Percentiles rank a stretch among this genome's conserved stretches.
These are phyloP conservation scores for Semotilus atromaculatus DNA, from an alignment of 2,797 vertebrate genomes.

Conservation along the genomic window DNA sequence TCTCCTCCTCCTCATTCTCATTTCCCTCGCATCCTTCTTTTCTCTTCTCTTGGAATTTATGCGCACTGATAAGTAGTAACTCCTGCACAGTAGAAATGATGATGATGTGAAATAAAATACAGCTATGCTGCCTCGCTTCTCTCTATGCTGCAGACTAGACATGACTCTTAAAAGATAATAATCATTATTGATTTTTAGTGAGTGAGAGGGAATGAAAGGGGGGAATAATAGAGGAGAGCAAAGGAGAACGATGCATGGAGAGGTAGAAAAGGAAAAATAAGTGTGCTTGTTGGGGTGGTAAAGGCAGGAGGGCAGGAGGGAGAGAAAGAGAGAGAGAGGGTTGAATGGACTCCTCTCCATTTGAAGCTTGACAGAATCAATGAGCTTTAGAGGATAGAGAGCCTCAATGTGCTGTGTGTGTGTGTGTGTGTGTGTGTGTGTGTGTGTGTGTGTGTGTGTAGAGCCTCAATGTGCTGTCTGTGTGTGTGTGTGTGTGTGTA, in stretches of 20 bases:
- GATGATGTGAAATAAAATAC: slow-evolving; percentile 59
- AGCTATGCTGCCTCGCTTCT: slow-evolving; percentile 22
- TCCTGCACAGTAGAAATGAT: slow-evolving; percentile 57
- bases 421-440: too few species aligned
- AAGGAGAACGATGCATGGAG: slow-evolving; percentile 30
- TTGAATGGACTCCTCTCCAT: slow-evolving; percentile 42
- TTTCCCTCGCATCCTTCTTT: slow-evolving; percentile 15
- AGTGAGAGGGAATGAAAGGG: slow-evolving; percentile 42
- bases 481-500: background rate
- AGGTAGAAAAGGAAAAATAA: slow-evolving; percentile 1
- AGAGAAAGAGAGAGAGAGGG: slow-evolving; percentile 13
- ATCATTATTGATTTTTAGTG: slow-evolving; percentile 76
- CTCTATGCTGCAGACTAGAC: slow-evolving; percentile 22
- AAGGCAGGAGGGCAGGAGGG: slow-evolving; percentile 22
- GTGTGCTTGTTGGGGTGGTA: background rate
- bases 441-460: background rate
- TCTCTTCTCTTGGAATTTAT: slow-evolving; percentile 29
- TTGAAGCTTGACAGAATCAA: slow-evolving; percentile 55
- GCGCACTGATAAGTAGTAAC: slow-evolving; percentile 35
- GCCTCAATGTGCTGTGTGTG: background rate
- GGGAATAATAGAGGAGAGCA: background rate
- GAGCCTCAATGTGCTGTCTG: too few species aligned
- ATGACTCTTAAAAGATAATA: slow-evolving; percentile 71
- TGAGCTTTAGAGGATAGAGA: slow-evolving; percentile 53
- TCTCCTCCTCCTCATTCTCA: slow-evolving; percentile 16